These are phyloP conservation scores for Myiothlypis chrysogaster DNA, from an alignment of 2,797 vertebrate genomes.

Conservation along the genomic window DNA sequence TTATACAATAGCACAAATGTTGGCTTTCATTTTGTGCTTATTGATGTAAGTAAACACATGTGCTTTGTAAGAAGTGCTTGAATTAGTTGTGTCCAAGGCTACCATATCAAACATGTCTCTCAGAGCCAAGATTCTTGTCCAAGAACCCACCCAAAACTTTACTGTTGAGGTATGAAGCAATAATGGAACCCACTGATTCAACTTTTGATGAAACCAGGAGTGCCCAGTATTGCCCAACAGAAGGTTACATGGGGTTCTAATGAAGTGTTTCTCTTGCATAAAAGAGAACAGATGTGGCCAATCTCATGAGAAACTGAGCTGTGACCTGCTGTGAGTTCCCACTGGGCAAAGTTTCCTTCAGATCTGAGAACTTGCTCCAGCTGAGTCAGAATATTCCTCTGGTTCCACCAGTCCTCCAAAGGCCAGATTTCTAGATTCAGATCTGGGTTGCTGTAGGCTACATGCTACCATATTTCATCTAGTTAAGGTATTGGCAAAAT, in stretches of 20 bases:
- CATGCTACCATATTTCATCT: background rate
- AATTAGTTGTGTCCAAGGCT: constrained; percentile 9
- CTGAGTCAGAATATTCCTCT: constrained; percentile 40
- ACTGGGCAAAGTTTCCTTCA: background rate
- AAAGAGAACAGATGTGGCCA: constrained; percentile 61
- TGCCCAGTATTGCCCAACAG: constrained; percentile 57
- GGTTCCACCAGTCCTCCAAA: background rate
- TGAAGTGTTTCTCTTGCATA: constrained; percentile 48
- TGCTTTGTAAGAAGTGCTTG: background rate
- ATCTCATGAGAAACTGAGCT: constrained; percentile 40
- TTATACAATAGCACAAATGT: background rate
- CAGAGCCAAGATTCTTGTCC: constrained; percentile 6
- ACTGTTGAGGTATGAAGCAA: constrained; percentile 52
- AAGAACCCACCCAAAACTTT: constrained; percentile 44
- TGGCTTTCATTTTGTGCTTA: constrained; percentile 2
- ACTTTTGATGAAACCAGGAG: constrained; percentile 44
- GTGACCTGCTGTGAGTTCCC: constrained; percentile 51
- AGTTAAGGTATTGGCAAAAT: background rate
- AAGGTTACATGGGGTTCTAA: constrained; percentile 21
- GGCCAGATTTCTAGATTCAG: constrained; percentile 8
- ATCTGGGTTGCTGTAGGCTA: background rate
- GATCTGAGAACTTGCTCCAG: background rate
- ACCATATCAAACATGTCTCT: background rate
- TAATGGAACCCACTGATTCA: constrained; percentile 45
- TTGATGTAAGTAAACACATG: background rate